Evolutionary conservation across 2,113 vertebrate genomes (phyloP), one percentile per base, ranked within the genome.

Genomic region (Mugil cephalus): DNA sequence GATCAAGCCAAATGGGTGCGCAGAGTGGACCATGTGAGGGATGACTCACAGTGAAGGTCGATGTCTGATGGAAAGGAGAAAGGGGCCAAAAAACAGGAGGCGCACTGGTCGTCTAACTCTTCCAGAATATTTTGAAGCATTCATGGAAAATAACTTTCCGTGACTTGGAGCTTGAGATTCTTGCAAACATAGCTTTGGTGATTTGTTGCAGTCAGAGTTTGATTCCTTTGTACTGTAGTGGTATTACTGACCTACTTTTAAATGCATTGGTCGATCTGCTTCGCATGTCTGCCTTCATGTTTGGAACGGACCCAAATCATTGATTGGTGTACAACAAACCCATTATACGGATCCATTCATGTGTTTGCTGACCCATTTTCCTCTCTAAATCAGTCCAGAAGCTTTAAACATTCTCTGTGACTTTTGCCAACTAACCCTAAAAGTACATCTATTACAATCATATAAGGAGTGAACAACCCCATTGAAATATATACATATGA

Each of bases 341-440:
- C 81, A 83, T 87, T 81, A 85, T n/a, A 66, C 47, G 40, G 59
- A 87, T 82, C 85, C 64, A 85, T 83, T 78, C 65, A 45, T 55
- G 78, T 77, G 78, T 75, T 81, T 75, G 65, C 46, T 89, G 92
- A 87, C 89, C 89, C 53, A 74, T 60, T 90, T 92, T 74, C 30
- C 24, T 36, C 39, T 17, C 13, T 1, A 17, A 60, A 50, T 46
- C 60, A 55, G 34, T 63, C 79, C 45, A 75, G 71, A 53, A 45
- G 35, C 46, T 15, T 59, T 21, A 13, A 5, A 69, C 48, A 69
- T 34, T 58, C 35, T 59, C 15, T 21, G 1, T 15, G 17, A 39
- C 5, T 21, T 70, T 52, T 47, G 14, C 38, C n/a, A 53, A 36
- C 7, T 48, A 48, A 67, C 34, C 40, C 15, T 36, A 10, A 30